Base-by-base conservation (phyloP, 2,113 vertebrate genomes). In the Myxocyprinus asiaticus region DNA sequence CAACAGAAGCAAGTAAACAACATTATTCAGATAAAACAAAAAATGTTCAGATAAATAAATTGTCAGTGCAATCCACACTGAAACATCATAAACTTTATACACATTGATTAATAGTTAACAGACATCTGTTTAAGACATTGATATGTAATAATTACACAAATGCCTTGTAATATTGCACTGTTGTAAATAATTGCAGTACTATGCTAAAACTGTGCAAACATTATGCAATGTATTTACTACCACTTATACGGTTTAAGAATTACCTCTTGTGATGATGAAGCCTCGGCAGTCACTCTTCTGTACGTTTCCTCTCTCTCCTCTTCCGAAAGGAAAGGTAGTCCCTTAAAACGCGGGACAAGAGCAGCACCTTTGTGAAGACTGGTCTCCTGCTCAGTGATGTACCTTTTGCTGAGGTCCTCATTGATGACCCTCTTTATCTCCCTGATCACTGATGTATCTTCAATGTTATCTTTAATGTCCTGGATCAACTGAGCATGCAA, bases 341-440 rank as follows among this genome's bases (percentile, higher is more conserved):
- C 45, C 45, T 47, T 47, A 47, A 47, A 47, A 7, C 45, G 47
- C 5, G 47, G 47, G 47, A 6, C 47, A 48, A 48, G 47, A 48
- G 47, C 5, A 48, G 47, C 47, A 48, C 4, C 5, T 48, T 48
- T 48, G 5, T 48, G 47, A 4, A 48, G 47, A 4, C 47, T 48
- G 47, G 47, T 77, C 42, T 70, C 68, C 44, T 67, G 15, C 48
- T 53, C 47, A 69, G 5, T 63, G 17, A 15, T 70, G 70, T 61
- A 66, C 17, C 77, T 76, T 10, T 50, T 84, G 69, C 22, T 63
- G 55, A 84, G 50, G 43, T 68, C 47, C 10, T 68, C 17, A 68
- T 6, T 33, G 4, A 22, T 48, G n/a, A 50, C 65, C 7, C 48
- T 51, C 47, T 67, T 67, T 68, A 33, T 68, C 67, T 14, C 10